Base-by-base conservation (phyloP, 2,797 vertebrate genomes). In the Dermochelys coriacea region DNA sequence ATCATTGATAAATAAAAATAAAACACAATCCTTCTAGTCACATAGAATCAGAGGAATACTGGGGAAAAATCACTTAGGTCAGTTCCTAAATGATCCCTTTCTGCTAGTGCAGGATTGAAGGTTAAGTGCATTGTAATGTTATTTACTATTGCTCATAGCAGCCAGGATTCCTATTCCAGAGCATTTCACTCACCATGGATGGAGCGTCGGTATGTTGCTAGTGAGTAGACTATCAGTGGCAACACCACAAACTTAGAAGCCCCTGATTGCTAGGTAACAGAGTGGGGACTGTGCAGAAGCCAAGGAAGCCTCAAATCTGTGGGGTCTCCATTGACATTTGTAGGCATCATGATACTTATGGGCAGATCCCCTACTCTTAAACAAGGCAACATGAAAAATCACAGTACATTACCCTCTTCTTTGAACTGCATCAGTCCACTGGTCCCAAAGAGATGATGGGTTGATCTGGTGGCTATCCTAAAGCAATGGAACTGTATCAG, bases 11-110 rank as follows among this genome's bases (percentile, higher is more conserved):
- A 86, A 86, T 57, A 79, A 86, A 59, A 79, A 37, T 91, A 95
- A 93, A 92, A 5, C 68, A 19, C 88, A 93, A 93, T 93, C 49
- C 89, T 64, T 79, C 18, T 21, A 61, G 84, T 25, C 78, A 87
- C 77, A 93, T 50, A 88, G 80, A 93, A 91, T 89, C 82, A 94
- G 85, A 95, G 92, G 91, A 92, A 90, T 50, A 54, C 7, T 25
- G 41, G 71, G 23, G 79, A 54, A 19, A 75, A 7, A 75, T 85
- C 54, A 59, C 31, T 64, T 83, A 37, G 10, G 87, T 96, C 21
- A 37, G 47, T 83, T 96, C 54, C 91, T 78, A 95, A 52, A 90
- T 61, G 61, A 89, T 89, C 45, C 52, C 74, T 31, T 45, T 15
- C 34, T 94, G 2, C 51, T 82, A 23, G 12, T 78, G 25, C 12